Conservation (phyloP, 2,113 vertebrate species). For the Caloenas nicobarica region DNA sequence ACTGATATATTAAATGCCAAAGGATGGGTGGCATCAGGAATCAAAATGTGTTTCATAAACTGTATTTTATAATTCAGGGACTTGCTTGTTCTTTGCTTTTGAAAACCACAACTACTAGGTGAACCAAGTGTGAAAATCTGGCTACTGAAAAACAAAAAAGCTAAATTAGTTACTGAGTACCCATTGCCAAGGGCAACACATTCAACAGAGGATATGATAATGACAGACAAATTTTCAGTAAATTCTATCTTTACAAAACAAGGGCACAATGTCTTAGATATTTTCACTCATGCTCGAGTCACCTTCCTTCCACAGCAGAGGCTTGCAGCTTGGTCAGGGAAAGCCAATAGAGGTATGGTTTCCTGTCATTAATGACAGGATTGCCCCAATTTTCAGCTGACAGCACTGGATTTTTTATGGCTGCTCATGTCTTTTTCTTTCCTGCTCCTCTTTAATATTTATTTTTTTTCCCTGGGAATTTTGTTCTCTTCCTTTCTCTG, state of each 20-base stretch:
- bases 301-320: slow-evolving; percentile 73
- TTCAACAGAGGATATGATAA: slow-evolving; percentile 72
- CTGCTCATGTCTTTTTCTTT: slow-evolving; percentile 38
- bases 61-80: slow-evolving; percentile 42
- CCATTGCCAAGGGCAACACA: slow-evolving; percentile 77
- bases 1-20: slow-evolving; percentile 38
- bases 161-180: slow-evolving; percentile 72
- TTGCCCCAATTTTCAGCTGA: slow-evolving; percentile 64
- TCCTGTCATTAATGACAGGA: slow-evolving; percentile 56
- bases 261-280: slow-evolving; percentile 69
- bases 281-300: slow-evolving; percentile 63
- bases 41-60: slow-evolving; percentile 49
- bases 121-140: slow-evolving; percentile 58
- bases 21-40: slow-evolving; percentile 39
- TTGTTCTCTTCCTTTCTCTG: slow-evolving; percentile 8
- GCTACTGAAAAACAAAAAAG: slow-evolving; percentile 65
- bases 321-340: slow-evolving; percentile 65
- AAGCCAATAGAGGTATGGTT: slow-evolving; percentile 66
- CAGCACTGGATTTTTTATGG: slow-evolving; percentile 60
- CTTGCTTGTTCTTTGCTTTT: slow-evolving; percentile 2
- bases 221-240: slow-evolving; percentile 72
- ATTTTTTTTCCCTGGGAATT: slow-evolving; percentile 6
- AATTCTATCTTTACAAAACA: slow-evolving; percentile 64
- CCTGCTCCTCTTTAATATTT: slow-evolving; percentile 50
- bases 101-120: slow-evolving; percentile 56